phyloP scores from a whole-genome alignment of 2,797 vertebrate species.

The Gadopsis bispinosus region DNA sequence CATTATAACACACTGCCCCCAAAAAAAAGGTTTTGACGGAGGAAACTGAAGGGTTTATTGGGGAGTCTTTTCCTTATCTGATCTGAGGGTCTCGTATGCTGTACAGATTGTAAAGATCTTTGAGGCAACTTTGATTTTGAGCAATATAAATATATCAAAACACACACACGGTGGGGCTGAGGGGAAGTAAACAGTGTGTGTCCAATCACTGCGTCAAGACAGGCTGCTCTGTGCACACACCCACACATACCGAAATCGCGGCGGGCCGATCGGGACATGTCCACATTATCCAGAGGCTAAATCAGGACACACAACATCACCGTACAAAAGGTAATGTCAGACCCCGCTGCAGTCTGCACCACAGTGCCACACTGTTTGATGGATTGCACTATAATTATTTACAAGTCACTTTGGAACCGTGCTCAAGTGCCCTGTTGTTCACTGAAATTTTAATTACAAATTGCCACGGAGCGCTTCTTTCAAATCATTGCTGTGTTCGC shows the following conservation, averaged over 20 bases:
- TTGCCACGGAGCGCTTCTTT: background rate
- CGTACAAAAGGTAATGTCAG: background rate
- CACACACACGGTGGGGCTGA: constrained; percentile 22
- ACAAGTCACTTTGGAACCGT: background rate
- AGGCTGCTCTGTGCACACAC: constrained; percentile 25
- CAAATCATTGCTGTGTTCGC: background rate
- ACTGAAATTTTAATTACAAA: background rate
- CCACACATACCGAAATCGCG: background rate
- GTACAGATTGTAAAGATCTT: too few species aligned
- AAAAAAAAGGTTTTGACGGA: too few species aligned
- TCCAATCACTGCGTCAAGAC: constrained; percentile 47
- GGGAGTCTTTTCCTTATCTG: background rate
- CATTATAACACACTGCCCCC: too few species aligned
- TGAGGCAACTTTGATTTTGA: background rate
- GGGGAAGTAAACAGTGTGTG: constrained; percentile 26
- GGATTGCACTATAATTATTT: background rate
- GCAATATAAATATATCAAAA: background rate
- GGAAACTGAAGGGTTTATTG: too few species aligned
- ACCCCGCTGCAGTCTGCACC: background rate
- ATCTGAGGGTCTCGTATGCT: background rate
- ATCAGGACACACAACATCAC: background rate
- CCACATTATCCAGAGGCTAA: background rate
- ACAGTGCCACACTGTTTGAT: too few species aligned
- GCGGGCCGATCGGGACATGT: constrained; percentile 22
- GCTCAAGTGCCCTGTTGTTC: background rate